These are phyloP conservation scores for Eulemur albifrons DNA, from an alignment of 2,797 vertebrate species.

Conservation along the genomic window DNA sequence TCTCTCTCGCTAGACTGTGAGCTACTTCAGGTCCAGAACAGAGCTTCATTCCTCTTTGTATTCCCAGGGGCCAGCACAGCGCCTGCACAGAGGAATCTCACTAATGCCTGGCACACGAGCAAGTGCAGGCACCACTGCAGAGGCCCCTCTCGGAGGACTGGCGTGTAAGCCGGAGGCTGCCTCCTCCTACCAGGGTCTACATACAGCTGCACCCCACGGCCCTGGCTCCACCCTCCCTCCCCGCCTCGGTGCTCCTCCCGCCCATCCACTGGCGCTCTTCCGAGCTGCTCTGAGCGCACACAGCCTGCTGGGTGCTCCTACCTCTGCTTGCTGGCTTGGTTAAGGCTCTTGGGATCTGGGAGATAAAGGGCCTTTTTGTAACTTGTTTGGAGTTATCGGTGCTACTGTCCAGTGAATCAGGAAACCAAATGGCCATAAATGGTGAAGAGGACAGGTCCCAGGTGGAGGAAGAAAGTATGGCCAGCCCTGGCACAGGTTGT, in stretches of 20 bases:
- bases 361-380: neutral
- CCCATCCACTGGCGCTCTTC: neutral
- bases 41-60: neutral
- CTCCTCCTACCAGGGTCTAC: neutral
- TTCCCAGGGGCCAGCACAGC: neutral
- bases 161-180: neutral
- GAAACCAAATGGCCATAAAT: neutral
- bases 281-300: neutral
- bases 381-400: neutral
- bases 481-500: neutral
- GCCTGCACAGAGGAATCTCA: neutral
- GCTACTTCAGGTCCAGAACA: neutral
- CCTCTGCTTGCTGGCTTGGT: neutral
- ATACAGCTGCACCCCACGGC: neutral
- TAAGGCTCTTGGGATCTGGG: neutral
- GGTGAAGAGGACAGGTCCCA: neutral
- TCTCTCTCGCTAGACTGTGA: neutral
- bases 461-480: neutral
- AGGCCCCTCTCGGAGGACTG: neutral
- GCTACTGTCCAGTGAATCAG: neutral
- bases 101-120: rapidly evolving
- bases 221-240: neutral
- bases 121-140: neutral
- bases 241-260: neutral
- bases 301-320: neutral